Conservation (phyloP, 1,140 invertebrate genomes). For the Pogonognathellus flavescens region DNA sequence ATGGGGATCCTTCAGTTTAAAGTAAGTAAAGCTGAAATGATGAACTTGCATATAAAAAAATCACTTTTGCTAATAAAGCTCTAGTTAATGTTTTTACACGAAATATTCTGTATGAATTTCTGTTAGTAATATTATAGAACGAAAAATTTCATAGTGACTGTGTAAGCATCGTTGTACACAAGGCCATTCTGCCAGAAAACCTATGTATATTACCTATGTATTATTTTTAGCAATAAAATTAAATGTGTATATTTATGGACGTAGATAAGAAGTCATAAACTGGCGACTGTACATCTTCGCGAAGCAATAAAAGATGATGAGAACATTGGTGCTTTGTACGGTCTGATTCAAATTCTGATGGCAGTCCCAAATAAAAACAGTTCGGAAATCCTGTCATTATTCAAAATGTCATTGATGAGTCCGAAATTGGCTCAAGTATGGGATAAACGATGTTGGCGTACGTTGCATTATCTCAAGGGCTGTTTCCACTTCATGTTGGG, state of each 20-base stretch:
- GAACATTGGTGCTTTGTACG: slow-evolving; percentile 51
- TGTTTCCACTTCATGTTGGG: slow-evolving; percentile 55
- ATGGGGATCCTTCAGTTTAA: slow-evolving; percentile 50
- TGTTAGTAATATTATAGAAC: no score
- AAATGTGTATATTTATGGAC: not conserved
- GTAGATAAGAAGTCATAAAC: slow-evolving; percentile 4
- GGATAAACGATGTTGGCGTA: slow-evolving; percentile 43
- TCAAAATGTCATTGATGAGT: slow-evolving; percentile 6
- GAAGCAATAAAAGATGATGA: not conserved
- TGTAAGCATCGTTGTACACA: no score
- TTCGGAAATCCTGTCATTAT: slow-evolving; percentile 15
- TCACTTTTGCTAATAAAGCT: no score
- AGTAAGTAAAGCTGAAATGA: not conserved
- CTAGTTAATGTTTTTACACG: no score
- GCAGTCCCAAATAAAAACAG: slow-evolving; percentile 15
- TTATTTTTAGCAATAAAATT: not conserved
- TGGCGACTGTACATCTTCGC: not conserved
- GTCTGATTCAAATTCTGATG: slow-evolving; percentile 52
- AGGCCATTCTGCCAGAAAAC: no score
- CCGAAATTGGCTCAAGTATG: slow-evolving; percentile 19
- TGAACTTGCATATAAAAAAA: no score
- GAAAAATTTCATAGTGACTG: no score
- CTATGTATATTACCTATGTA: no score
- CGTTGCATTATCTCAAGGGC: slow-evolving; percentile 52
- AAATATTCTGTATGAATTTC: no score